Evolutionary conservation across 64 coral and sea anemone species (phyloP), one percentile per base, ranked within the genome.

Genomic region (Trachythela sp.): DNA sequence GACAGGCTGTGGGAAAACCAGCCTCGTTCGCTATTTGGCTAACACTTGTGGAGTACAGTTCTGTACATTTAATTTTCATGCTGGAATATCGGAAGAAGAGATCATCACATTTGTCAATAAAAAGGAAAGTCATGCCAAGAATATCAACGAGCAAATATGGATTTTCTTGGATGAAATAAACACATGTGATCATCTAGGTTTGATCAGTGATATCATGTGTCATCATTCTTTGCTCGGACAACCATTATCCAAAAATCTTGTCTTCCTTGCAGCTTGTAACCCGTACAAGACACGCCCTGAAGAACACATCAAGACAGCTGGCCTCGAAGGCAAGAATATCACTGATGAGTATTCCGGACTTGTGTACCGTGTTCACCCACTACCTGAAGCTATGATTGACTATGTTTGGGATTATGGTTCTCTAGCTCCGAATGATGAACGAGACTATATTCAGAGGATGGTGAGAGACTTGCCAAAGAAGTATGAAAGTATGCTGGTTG

Each of bases 331-430:
- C 9, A 97, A 97, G 83, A 91, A 80, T 0, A 60, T 85, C 11
- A 26, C 68, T 22, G 95, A 97, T 86, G 92, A 97, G 54, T 92
- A 92, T 64, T 97, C 95, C 0, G 90, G 77, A 70, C 64, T 97
- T 37, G 95, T 97, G 3, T 97, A 97, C 39, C 92, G 95, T 29
- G 95, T 97, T n/a, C 90, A 97, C 50, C 95, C 95, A 24, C 87
- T 97, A 36, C 95, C 95, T 2, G 95, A 97, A 35, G 94, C 95
- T 30, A 97, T 97, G 95, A 94, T 94, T 34, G 95, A 97, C 51
- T 97, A 94, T 87, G 95, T 97, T 8, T 97, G 95, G 95, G 95
- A 97, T 70, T 97, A 94, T 88, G 95, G 95, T 0, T 94, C 95
- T 29, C 49, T 97, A 8, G 80, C 80, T 68, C 22, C 20, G 0